Conservation (phyloP, 2,888 invertebrate species). For the Pseudolycoriella hygida region DNA sequence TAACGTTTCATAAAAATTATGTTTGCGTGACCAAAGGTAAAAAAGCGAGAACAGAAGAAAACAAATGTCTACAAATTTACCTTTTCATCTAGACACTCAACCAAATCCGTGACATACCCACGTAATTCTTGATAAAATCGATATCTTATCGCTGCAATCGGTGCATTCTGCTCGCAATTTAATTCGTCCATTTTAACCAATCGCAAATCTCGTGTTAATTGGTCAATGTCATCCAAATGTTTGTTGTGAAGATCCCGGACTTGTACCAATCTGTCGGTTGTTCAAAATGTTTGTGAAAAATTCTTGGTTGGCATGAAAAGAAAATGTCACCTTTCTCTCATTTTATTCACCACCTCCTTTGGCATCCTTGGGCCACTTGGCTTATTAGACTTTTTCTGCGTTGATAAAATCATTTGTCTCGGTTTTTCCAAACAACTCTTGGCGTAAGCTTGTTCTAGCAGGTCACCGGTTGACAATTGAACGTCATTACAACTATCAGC, state of each 20-base stretch:
- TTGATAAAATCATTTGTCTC: background rate
- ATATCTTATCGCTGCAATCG: conserved; percentile 61
- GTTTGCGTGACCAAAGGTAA: no score
- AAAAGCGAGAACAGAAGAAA: no score
- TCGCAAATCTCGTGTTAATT: conserved; percentile 29
- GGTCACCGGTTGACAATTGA: conserved; percentile 16
- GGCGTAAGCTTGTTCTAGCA: conserved; percentile 27
- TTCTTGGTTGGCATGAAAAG: background rate
- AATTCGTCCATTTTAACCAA: conserved; percentile 32
- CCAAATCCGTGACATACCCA: conserved; percentile 87
- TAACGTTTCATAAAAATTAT: no score
- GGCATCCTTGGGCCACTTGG: conserved; percentile 21
- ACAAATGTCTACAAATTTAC: conserved; percentile 28
- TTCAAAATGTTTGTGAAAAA: background rate
- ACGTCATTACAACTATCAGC: background rate
- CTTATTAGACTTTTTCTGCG: conserved; percentile 12
- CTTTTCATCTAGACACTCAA: conserved; percentile 96
- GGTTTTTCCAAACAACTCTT: conserved; percentile 21
- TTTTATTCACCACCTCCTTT: conserved; percentile 18
- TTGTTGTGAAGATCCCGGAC: conserved; percentile 35
- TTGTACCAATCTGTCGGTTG: conserved; percentile 29
- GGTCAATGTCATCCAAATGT: conserved; percentile 28
- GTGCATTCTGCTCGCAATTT: conserved; percentile 30
- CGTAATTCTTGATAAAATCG: conserved; percentile 88
- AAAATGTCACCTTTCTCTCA: conserved; percentile 15